Evolutionary conservation across 2,797 vertebrate genomes (phyloP), one percentile per base, ranked within the genome.

Genomic region (Chanos chanos): DNA sequence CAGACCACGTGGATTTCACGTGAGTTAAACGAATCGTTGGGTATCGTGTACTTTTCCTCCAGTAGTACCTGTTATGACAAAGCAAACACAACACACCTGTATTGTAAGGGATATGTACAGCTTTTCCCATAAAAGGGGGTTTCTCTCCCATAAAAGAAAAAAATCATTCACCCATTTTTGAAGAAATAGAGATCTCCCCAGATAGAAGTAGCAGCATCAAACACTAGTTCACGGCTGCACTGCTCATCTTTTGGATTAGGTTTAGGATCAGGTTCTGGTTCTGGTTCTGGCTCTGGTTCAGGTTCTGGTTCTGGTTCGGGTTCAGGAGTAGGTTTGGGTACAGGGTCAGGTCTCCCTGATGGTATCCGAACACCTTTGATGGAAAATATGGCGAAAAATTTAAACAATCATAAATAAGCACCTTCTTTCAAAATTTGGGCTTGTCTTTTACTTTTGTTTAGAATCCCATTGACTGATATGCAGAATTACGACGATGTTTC

Each of bases 141-240:
- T n/a, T n/a, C n/a, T n/a, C n/a, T n/a, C 30, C 47, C 72, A 75
- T 78, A 94, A 80, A 94, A 94, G 67, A 89, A 83, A 58, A 91
- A 87, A 0, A 34, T n/a, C n/a, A n/a, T n/a, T n/a, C n/a, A 75
- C 75, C 70, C 27, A 53, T 75, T 25, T 52, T 79, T 79, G 58
- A 79, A 79, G 51, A 79, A 79, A 30, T 77, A 79, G 22, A 77
- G 64, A 12, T 75, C 73, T 13, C 55, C 40, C 7, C 33, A 45
- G 16, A 79, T 74, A 30, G 54, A 74, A 39, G 75, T 77, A 6
- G 56, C 75, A 27, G 77, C 77, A 51, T 79, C 73, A 44, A 79
- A 79, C 12, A 74, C 71, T 7, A 77, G 41, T 9, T 70, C 40
- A 1, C 48, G 43, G 1, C 33, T 58, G 48, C 77, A 79, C 3